A percentile compares a stretch with the other conserved stretches of the same genome.
Conservation (phyloP, 2,888 invertebrate genomes). For the Acrobasis repandana region DNA sequence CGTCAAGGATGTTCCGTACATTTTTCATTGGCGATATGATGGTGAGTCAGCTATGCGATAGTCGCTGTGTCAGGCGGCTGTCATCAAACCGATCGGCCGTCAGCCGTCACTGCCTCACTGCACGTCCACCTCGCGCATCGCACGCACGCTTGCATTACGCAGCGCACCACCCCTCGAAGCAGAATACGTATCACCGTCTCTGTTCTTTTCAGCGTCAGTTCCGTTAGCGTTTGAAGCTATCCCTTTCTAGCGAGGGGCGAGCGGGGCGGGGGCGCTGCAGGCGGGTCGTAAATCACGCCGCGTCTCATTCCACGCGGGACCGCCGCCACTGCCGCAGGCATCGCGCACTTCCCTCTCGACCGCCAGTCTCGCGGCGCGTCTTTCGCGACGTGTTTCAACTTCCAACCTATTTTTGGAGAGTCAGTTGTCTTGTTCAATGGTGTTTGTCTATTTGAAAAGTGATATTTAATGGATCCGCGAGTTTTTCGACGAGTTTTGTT, state of each 20-base stretch:
- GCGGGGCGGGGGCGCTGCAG: slow-evolving; percentile 80
- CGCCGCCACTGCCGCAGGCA: slow-evolving; percentile 80
- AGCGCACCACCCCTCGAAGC: slow-evolving; percentile 78
- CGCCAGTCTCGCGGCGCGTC: slow-evolving; percentile 76
- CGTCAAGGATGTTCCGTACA: slow-evolving; percentile 51
- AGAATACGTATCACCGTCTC: slow-evolving; percentile 62
- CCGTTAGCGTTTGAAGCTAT: slow-evolving; percentile 43
- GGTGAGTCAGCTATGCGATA: slow-evolving; percentile 72
- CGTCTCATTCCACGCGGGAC: slow-evolving; percentile 83
- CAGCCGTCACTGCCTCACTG: slow-evolving; percentile 65
- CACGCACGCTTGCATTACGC: slow-evolving; percentile 83
- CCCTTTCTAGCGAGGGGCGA: slow-evolving; percentile 65
- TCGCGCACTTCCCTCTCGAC: slow-evolving; percentile 77
- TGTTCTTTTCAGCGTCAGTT: slow-evolving; percentile 44
- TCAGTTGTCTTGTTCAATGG: slow-evolving; percentile 59
- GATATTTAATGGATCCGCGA: slow-evolving; percentile 73
- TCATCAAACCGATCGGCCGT: slow-evolving; percentile 79
- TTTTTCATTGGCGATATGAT: slow-evolving; percentile 63
- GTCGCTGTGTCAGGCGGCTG: slow-evolving; percentile 71
- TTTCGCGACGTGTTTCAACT: slow-evolving; percentile 80
- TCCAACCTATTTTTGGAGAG: slow-evolving; percentile 64
- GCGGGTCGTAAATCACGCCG: slow-evolving; percentile 83
- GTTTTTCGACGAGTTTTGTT: slow-evolving; percentile 55
- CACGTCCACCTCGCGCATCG: slow-evolving; percentile 81
- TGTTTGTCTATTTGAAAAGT: slow-evolving; percentile 61